These are phyloP conservation scores for Acanthaster planci DNA, from an alignment of 35 echinoderm and acorn worm genomes.

Conservation along the genomic window DNA sequence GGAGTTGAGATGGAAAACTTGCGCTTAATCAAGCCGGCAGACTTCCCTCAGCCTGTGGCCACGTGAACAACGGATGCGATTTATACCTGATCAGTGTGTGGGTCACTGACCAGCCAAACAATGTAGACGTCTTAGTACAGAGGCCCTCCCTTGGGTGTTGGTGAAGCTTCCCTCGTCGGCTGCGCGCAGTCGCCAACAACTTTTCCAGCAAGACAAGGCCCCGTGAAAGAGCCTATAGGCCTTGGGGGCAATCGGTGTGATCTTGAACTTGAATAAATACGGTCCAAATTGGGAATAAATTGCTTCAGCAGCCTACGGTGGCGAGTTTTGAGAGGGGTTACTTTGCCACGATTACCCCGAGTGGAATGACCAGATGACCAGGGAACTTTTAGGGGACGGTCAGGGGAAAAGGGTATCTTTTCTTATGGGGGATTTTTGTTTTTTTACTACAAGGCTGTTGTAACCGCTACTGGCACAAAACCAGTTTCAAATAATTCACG, in stretches of 20 bases:
- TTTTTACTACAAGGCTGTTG: too few relatives aligned
- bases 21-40: too few relatives aligned
- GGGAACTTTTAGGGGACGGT: neutral
- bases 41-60: too few relatives aligned
- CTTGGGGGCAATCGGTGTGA: neutral
- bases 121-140: constrained; percentile 1
- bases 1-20: too few relatives aligned
- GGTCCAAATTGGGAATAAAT: constrained; percentile 27
- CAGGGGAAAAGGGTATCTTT: too few relatives aligned
- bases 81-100: neutral
- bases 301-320: neutral
- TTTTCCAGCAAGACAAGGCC: neutral
- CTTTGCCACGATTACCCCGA: neutral
- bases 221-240: too few relatives aligned
- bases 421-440: too few relatives aligned
- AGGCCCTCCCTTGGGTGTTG: constrained; percentile 16
- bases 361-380: constrained; percentile 19
- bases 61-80: too few relatives aligned
- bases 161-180: neutral
- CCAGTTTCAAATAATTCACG: too few relatives aligned
- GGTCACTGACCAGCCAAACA: constrained; percentile 14
- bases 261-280: constrained; percentile 32
- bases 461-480: too few relatives aligned
- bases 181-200: neutral
- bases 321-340: neutral